Evolutionary conservation across 1,140 invertebrate genomes (phyloP).

Genomic region (Sarcophaga bullata): DNA sequence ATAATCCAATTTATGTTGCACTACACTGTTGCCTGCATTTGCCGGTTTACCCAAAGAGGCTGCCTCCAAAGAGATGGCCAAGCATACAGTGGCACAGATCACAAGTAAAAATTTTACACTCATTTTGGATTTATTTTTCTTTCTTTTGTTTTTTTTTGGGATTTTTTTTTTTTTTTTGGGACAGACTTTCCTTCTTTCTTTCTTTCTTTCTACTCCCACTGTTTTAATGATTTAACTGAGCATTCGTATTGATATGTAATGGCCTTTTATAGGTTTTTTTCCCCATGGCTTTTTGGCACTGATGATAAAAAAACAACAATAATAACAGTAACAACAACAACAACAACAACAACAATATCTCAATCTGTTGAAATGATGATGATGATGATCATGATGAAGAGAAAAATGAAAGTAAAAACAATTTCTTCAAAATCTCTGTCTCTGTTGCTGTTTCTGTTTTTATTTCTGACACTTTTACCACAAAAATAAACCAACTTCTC

Average conservation of each 20-base stretch:
- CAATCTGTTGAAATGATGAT: neutral
- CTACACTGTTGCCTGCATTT: neutral
- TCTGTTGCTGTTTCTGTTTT: too few relatives aligned
- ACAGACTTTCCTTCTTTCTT: neutral
- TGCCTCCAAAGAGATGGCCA: neutral
- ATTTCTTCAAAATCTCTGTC: neutral
- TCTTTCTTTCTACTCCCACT: slow-evolving; percentile 31
- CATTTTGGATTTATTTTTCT: neutral
- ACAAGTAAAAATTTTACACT: slow-evolving; percentile 16
- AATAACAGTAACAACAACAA: too few relatives aligned
- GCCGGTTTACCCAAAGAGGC: neutral
- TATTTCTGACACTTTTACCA: neutral
- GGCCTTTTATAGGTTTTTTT: slow-evolving; percentile 34
- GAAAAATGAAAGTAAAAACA: slow-evolving; percentile 22
- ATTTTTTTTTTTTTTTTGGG: too few relatives aligned
- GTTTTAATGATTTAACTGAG: slow-evolving; percentile 39
- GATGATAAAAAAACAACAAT: too few relatives aligned
- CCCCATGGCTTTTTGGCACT: neutral
- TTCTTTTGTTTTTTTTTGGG: neutral
- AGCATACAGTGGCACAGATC: slow-evolving; percentile 2
- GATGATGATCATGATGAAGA: neutral
- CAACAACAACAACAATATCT: neutral
- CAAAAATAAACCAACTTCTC: neutral
- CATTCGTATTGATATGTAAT: neutral
- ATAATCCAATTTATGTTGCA: slow-evolving; percentile 31